Base-by-base conservation (phyloP, 2,797 vertebrate species). In the Aplochiton taeniatus region DNA sequence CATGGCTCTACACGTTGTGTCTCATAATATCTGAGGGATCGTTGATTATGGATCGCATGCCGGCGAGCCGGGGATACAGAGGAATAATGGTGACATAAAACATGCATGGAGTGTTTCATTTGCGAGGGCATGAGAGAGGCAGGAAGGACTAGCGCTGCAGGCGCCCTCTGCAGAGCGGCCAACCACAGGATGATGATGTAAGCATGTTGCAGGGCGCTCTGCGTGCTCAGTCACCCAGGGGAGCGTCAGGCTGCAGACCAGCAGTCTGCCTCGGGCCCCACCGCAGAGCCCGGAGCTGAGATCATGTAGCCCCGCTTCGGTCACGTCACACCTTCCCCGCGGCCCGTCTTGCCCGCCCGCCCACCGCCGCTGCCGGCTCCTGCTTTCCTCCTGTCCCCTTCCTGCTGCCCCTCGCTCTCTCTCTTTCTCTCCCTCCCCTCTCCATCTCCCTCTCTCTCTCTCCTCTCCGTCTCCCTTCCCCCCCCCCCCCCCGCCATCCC, bases 111-210 rank as follows among this genome's bases (percentile, higher is more conserved):
- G 31, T 31, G 31, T 31, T 31, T 31, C 31, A 31, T 31, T 31
- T 31, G 31, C 2, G 31, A 31, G 31, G 31, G 31, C 31, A 6
- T 31, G 31, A 31, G 31, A 2, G 31, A 31, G 31, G 31, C 6
- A 31, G 31, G 31, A 31, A 31, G 31, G 31, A 31, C 41, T 12
- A 46, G n/a, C 13, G 43, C 18, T 11, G 20, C 18, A 17, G 5
- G 17, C 49, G 60, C 70, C 60, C 60, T 73, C 56, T 63, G 55
- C 55, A 53, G 60, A 56, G 58, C 1, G 13, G 17, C 63, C 54
- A 57, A 66, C 63, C 63, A 55, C 47, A 45, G 17, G 31, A 2
- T 47, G 48, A 46, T 67, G 70, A 72, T 67, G 65, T 67, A 19
- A 67, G 50, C 65, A 52, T 59, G 54, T 53, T 50, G 31, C 43